phyloP scores from a whole-genome alignment of 2,888 invertebrate genomes.

The Bruchidius siliquastri region DNA sequence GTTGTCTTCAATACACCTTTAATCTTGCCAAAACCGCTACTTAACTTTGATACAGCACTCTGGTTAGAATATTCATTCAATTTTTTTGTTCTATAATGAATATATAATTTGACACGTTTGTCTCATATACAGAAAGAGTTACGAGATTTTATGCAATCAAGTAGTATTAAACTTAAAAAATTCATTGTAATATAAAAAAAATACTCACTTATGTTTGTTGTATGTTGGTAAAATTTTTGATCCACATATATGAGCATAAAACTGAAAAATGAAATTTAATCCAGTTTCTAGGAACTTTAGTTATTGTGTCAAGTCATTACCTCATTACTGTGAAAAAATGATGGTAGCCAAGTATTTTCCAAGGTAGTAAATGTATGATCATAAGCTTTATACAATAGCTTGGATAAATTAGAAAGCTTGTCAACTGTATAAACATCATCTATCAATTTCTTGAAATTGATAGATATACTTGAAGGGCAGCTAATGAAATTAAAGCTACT shows the following conservation, averaged over 20 bases:
- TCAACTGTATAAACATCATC: constrained; percentile 60
- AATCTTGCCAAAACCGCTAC: constrained; percentile 57
- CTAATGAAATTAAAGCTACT: constrained; percentile 58
- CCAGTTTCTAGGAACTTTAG: neutral
- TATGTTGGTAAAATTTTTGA: constrained; percentile 56
- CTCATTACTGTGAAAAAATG: constrained; percentile 78
- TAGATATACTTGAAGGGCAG: constrained; percentile 53
- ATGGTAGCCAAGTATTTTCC: constrained; percentile 69
- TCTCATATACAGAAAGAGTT: too few species aligned
- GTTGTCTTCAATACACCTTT: constrained; percentile 58
- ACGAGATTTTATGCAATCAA: too few species aligned
- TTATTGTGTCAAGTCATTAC: constrained; percentile 44
- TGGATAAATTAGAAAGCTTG: constrained; percentile 64
- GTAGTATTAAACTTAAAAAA: too few species aligned
- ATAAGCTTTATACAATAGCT: constrained; percentile 74
- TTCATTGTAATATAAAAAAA: neutral
- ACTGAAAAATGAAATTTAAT: constrained; percentile 51
- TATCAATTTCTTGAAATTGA: constrained; percentile 53
- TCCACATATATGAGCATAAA: constrained; percentile 68
- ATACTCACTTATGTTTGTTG: constrained; percentile 56
- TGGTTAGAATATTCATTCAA: constrained; percentile 33
- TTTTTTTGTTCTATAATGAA: constrained; percentile 24
- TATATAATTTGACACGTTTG: neutral
- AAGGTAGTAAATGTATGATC: constrained; percentile 70
- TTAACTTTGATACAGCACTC: constrained; percentile 46